Base-by-base conservation (phyloP, 1,140 invertebrate species). In the Drosophila quadrilineata region DNA sequence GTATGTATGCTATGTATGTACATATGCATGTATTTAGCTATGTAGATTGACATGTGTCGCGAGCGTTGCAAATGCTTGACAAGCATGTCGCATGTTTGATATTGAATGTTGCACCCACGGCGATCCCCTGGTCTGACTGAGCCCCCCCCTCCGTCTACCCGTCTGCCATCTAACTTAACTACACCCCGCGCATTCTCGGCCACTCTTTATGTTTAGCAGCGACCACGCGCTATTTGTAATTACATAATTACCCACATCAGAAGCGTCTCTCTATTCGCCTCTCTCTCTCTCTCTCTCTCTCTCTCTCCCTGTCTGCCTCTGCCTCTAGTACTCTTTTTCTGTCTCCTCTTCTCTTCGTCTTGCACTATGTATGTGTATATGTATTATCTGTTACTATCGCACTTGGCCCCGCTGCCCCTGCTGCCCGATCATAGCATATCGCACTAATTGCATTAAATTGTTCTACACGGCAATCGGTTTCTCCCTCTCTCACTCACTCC, bases 371-470 rank as follows among this genome's bases (percentile, higher is more conserved):
- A 35, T 22, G 19, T 12, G 22, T 6, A 40, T 14, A 14, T 50
- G 17, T 57, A 10, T n/a, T n/a, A n/a, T 16, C n/a, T 41, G 5
- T 4, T 8, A n/a, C 8, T 22, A 21, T 3, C 3, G 38, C 1
- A 17, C 12, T 17, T 29, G 43, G n/a, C n/a, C n/a, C n/a, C n/a
- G n/a, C n/a, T n/a, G 26, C 6, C 43, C 3, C 17, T 49, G 28
- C 28, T 36, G 43, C 53, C 36, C 21, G 40, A 49, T 48, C 43
- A 31, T 49, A 31, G 48, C 71, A 59, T 82, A 82, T 82, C 72
- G 53, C 70, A 84, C 77, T 84, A 84, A 84, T 84, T 84, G 79
- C 79, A 84, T 84, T 84, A 84, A 84, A 84, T 84, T 84, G 77
- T 71, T 68, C 64, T 67, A 66, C 73, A 77, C 75, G 73, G 49